Conservation (phyloP, 2,797 vertebrate species). For the Anguilla megastoma region DNA sequence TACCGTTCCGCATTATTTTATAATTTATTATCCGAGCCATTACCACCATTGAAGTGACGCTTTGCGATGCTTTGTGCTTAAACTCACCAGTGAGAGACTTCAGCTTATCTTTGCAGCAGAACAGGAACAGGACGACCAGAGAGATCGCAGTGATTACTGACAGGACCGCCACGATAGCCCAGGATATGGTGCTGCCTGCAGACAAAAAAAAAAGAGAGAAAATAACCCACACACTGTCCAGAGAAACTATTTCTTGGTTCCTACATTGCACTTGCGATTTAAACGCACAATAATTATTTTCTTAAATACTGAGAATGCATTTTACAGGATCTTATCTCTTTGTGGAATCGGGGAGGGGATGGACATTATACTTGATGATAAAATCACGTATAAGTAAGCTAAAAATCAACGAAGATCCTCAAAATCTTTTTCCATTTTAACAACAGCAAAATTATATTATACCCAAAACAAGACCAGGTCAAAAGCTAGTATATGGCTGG, state of each 20-base stretch:
- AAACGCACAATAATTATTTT: neutral
- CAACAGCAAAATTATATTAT: neutral
- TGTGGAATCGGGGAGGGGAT: neutral
- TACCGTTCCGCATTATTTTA: neutral
- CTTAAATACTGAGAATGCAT: neutral
- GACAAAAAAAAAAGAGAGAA: neutral
- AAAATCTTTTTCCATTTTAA: neutral
- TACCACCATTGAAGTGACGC: neutral
- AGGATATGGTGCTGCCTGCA: constrained; percentile 59
- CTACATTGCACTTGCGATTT: neutral
- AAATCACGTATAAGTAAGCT: too few relatives aligned
- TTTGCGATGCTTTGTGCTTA: too few relatives aligned
- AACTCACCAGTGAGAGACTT: constrained; percentile 72
- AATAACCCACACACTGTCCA: neutral
- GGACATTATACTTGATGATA: too few relatives aligned
- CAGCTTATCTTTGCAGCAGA: constrained; percentile 78
- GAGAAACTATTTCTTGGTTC: neutral
- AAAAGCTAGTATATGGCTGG: too few relatives aligned
- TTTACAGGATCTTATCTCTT: neutral
- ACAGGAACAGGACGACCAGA: constrained; percentile 71
- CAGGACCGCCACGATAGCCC: constrained; percentile 71
- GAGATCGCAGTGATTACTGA: constrained; percentile 70
- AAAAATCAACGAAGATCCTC: neutral
- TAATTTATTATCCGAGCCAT: neutral
- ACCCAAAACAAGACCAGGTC: neutral